Conservation (phyloP, 2,888 invertebrate species). For the Tiliacea citrago region DNA sequence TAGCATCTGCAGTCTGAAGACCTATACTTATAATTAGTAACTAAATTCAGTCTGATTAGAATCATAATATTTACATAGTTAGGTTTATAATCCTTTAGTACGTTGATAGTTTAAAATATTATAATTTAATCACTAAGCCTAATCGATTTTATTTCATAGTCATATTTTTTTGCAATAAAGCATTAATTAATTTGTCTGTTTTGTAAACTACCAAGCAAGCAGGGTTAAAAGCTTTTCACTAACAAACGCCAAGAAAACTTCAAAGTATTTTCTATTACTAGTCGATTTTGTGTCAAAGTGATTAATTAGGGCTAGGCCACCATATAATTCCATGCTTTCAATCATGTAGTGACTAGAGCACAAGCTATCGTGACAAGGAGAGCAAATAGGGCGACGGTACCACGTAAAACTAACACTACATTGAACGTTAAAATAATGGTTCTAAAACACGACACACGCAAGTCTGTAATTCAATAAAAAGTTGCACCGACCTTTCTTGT, state of each 20-base stretch:
- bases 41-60: constrained; percentile 1
- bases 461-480: not conserved
- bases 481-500: too few species aligned
- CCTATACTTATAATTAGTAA: constrained; percentile 13
- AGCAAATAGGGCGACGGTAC: constrained; percentile 17
- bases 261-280: not conserved
- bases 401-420: constrained; percentile 37
- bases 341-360: constrained; percentile 5
- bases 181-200: not conserved
- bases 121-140: not conserved
- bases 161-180: not conserved
- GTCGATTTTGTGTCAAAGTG: constrained; percentile 11
- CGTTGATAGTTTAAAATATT: not conserved
- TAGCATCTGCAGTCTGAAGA: constrained; percentile 4
- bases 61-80: not conserved
- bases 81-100: not conserved
- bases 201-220: not conserved
- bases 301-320: constrained; percentile 13
- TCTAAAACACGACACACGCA: constrained; percentile 29
- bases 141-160: not conserved
- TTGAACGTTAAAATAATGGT: constrained; percentile 34
- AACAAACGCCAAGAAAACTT: not conserved
- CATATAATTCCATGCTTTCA: constrained; percentile 21
- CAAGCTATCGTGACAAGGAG: constrained; percentile 23
- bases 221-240: not conserved